Evolutionary conservation across 2,113 vertebrate genomes (phyloP).

Genomic region (Microcebus murinus): DNA sequence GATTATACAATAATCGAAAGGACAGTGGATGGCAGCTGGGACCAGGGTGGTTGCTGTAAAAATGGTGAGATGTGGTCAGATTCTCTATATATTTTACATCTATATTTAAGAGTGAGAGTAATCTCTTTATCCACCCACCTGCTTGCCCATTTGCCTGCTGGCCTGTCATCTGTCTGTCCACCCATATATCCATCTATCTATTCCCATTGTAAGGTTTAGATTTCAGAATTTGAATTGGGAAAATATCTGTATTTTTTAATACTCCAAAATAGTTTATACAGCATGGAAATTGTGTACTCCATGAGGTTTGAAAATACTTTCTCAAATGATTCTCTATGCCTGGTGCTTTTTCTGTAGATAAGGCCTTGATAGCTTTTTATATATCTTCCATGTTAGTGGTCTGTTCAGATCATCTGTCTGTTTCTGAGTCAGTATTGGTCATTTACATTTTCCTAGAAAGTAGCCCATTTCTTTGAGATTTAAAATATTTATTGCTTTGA

Average conservation of each 20-base stretch:
- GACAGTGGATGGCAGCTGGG: background rate
- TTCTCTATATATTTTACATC: background rate
- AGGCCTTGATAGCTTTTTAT: background rate
- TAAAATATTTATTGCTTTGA: background rate
- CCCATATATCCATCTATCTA: background rate
- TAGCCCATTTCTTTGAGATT: background rate
- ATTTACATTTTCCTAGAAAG: background rate
- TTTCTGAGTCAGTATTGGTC: background rate
- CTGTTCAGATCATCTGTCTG: background rate
- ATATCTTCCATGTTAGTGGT: background rate
- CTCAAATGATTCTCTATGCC: background rate
- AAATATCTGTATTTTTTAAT: background rate
- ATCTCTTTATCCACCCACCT: background rate
- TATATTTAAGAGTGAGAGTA: background rate
- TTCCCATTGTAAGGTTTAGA: background rate
- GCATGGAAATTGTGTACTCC: background rate
- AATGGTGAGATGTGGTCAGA: background rate
- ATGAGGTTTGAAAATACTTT: background rate
- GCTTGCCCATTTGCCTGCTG: background rate
- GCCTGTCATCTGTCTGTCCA: background rate
- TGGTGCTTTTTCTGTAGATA: background rate
- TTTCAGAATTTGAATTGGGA: constrained; percentile 15
- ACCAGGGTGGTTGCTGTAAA: background rate
- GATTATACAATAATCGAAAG: background rate
- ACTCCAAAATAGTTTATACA: background rate